A percentile compares a stretch with the other conserved stretches of the same genome.
phyloP scores from a whole-genome alignment of 2,888 invertebrate species.

The Eulithis testata region DNA sequence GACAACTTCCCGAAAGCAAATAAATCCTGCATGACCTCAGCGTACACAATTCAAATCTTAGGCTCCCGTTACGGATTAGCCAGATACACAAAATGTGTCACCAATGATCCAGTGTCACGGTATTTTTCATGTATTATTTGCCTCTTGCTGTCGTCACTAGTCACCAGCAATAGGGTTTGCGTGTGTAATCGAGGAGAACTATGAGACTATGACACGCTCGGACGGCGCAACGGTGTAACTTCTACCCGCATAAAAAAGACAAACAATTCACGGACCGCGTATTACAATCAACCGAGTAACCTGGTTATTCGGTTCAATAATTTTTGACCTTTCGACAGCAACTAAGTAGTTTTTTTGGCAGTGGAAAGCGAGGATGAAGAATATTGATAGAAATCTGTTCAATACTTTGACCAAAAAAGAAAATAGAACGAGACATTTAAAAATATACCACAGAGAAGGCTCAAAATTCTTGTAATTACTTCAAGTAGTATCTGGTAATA shows the following conservation, averaged over 20 bases:
- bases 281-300: conserved; percentile 54
- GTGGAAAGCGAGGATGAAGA: conserved; percentile 15
- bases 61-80: no score
- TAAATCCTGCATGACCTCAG: background rate
- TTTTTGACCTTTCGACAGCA: conserved; percentile 26
- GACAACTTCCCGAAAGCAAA: background rate
- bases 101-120: no score
- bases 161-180: conserved; percentile 3
- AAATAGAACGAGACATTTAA: background rate
- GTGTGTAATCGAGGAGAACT: conserved; percentile 20
- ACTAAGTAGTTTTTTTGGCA: conserved; percentile 19
- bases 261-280: conserved; percentile 38
- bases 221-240: conserved; percentile 24
- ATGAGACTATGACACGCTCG: conserved; percentile 14
- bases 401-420: background rate
- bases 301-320: conserved; percentile 47
- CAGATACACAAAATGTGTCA: no score
- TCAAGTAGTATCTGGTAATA: no score
- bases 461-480: no score
- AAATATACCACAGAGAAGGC: background rate
- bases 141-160: background rate
- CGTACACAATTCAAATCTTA: no score
- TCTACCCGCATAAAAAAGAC: conserved; percentile 40
- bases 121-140: background rate
- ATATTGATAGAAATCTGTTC: background rate